Percentiles rank a stretch among this genome's conserved stretches.
Evolutionary conservation across 2,113 vertebrate genomes (phyloP).

Genomic region (Lanius collurio): DNA sequence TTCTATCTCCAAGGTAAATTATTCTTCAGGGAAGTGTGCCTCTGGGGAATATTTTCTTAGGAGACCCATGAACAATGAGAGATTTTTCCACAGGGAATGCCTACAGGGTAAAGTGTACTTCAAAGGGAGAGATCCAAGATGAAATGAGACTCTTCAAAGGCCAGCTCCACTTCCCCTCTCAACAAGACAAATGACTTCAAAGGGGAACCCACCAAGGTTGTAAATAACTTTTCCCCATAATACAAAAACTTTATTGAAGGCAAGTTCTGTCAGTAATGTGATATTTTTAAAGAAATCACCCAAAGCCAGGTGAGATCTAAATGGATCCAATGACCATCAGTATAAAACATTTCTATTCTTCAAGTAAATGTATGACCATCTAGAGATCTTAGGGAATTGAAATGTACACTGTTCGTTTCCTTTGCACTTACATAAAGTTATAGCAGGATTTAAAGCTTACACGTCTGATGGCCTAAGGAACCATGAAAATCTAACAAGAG

Average conservation of each 20-base stretch:
- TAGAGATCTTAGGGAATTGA: neutral
- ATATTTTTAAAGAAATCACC: slow-evolving; percentile 49
- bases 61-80: slow-evolving; percentile 60
- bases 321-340: neutral
- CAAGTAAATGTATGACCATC: neutral
- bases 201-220: slow-evolving; percentile 56
- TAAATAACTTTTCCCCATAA: slow-evolving; percentile 56
- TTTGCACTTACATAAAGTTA: neutral
- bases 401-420: neutral
- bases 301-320: slow-evolving; percentile 32
- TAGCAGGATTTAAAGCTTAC: neutral
- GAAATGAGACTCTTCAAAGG: slow-evolving; percentile 67
- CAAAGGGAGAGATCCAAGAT: slow-evolving; percentile 62
- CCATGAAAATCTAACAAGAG: neutral
- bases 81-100: slow-evolving; percentile 62
- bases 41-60: slow-evolving; percentile 60
- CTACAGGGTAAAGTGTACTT: slow-evolving; percentile 56
- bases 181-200: slow-evolving; percentile 69
- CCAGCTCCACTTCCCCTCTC: slow-evolving; percentile 51
- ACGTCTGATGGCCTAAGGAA: neutral
- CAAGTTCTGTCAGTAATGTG: slow-evolving; percentile 33
- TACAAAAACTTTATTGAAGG: slow-evolving; percentile 47
- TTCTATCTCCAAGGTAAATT: slow-evolving; percentile 48
- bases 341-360: neutral
- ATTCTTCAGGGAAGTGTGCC: slow-evolving; percentile 55